Conservation (phyloP, 2,888 invertebrate genomes). For the Pomacea canaliculata region DNA sequence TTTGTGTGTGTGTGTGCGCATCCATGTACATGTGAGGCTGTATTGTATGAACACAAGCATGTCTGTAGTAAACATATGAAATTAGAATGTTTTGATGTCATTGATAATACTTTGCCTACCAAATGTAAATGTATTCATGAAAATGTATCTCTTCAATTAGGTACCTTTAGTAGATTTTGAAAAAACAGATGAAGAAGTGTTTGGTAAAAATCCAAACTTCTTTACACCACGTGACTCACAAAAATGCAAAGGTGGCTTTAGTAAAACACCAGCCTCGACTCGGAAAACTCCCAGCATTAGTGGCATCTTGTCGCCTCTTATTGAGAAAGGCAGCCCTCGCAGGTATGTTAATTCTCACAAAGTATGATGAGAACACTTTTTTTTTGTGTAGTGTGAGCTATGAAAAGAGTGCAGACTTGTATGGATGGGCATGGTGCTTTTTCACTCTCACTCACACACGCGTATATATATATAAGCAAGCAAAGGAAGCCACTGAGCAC, state of each 20-base stretch:
- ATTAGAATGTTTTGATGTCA: no score
- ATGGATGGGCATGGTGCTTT: neutral
- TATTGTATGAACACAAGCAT: no score
- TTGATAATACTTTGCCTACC: no score
- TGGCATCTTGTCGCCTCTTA: neutral
- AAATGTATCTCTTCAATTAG: neutral
- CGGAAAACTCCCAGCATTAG: constrained; percentile 11
- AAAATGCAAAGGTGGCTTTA: neutral
- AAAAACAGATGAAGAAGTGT: constrained; percentile 23
- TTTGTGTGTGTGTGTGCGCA: constrained; percentile 4
- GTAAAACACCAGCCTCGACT: constrained; percentile 21
- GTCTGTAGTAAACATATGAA: no score
- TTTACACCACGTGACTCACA: constrained; percentile 8
- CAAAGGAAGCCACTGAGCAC: no score
- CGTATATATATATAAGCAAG: no score
- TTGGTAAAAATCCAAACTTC: constrained; percentile 18
- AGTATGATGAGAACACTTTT: no score
- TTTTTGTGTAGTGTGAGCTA: no score
- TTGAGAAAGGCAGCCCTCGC: constrained; percentile 7
- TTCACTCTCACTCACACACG: no score
- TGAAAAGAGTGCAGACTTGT: no score
- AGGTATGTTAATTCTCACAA: neutral
- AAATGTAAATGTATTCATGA: no score
- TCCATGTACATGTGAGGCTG: no score
- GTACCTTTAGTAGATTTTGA: constrained; percentile 3